Evolutionary conservation across 2,888 invertebrate species (phyloP), one percentile per base, ranked within the genome.

Genomic region (Physocephala rufipes): DNA sequence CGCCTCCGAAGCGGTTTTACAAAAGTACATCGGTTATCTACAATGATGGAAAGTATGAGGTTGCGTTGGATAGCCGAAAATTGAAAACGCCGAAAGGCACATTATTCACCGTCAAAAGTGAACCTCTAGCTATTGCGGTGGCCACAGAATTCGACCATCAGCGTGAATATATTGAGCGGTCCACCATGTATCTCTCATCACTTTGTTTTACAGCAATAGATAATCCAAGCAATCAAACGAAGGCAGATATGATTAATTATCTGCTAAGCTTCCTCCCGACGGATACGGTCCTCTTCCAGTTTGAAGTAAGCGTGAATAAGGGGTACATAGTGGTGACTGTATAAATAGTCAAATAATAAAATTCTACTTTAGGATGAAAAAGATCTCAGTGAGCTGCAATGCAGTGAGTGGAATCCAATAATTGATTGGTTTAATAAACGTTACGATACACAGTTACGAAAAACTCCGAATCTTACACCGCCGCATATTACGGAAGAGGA

Each of bases 61-160:
- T 98, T 12, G 94, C 93, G 21, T 87, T 98, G 76, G 98, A 98
- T 85, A 93, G 95, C 81, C 88, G 91, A 21, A 95, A 95, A 82
- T 86, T 98, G 21, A 96, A 96, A 86, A 98, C 98, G 2, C 98
- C 97, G 0, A 90, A 89, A 78, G 96, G 97, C 1, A 89, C 90
- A 72, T 84, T 92, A 12, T 91, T 98, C 77, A 87, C 89, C 73
- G 91, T 97, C 0, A 90, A 91, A 28, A 95, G 90, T 85, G 96
- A 98, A 86, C 91, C 94, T 0, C 87, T 99, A 66, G 99, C 99
- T 1, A 88, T 97, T 73, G 97, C 96, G 21, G 91, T 99, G 62
- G 96, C 98, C 1, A 90, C 93, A 36, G 99, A 99, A 89, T 99
- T 99, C 95, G 93, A 95, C 79, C 88, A 92, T 7, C 98, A 99